Conservation (phyloP, 1,140 invertebrate genomes). For the Drosophila azteca region DNA sequence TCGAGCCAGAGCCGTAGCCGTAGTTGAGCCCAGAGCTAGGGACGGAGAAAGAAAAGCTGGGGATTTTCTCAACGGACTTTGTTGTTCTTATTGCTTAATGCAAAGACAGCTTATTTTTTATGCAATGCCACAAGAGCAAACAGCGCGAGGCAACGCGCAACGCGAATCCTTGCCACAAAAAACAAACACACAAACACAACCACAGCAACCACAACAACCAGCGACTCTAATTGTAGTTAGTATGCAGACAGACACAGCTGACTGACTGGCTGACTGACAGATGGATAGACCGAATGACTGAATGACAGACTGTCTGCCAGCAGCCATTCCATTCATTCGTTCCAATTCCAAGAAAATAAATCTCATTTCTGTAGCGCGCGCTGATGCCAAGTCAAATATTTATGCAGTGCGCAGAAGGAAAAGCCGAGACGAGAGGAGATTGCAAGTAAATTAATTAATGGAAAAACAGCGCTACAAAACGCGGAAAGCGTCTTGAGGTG, state of each 20-base stretch:
- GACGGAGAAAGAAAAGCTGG: not conserved
- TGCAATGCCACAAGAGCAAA: constrained; percentile 67
- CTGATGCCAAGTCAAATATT: constrained; percentile 64
- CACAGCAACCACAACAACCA: constrained; percentile 17
- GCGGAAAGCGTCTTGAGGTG: constrained; percentile 40
- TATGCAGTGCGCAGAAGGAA: constrained; percentile 49
- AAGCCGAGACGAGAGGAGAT: constrained; percentile 49
- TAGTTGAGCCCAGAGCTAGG: too few relatives aligned
- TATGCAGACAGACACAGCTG: constrained; percentile 48
- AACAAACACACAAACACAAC: too few relatives aligned
- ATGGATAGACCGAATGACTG: too few relatives aligned
- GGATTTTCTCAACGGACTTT: constrained; percentile 48
- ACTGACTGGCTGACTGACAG: constrained; percentile 32
- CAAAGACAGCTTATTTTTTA: constrained; percentile 69
- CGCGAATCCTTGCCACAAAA: constrained; percentile 20
- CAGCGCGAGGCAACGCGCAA: constrained; percentile 34
- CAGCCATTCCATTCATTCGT: constrained; percentile 60
- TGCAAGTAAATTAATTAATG: constrained; percentile 78
- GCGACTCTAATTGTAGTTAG: constrained; percentile 71
- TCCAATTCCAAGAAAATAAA: constrained; percentile 46
- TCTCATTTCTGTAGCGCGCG: constrained; percentile 23
- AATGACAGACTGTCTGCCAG: constrained; percentile 31
- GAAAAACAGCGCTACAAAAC: constrained; percentile 32
- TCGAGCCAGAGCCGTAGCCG: not conserved
- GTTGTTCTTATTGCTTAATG: constrained; percentile 60